These are phyloP conservation scores for Phaethon lepturus DNA, from an alignment of 2,113 vertebrate genomes.

Conservation along the genomic window DNA sequence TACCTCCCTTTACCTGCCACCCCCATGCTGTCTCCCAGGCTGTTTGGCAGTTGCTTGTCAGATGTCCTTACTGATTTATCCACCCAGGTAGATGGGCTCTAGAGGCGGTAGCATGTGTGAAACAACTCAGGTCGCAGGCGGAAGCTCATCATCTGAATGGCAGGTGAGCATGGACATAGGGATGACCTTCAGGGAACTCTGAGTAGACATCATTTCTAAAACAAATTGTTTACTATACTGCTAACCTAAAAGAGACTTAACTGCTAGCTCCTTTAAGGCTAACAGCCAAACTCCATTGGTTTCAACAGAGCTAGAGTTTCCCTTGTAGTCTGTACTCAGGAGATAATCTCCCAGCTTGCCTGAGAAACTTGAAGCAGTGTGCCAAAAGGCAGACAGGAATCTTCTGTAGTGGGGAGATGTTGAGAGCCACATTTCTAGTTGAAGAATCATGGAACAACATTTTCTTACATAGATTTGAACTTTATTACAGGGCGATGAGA, in stretches of 20 bases:
- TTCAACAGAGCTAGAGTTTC: background rate
- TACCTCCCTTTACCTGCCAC: background rate
- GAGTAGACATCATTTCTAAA: background rate
- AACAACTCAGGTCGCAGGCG: background rate
- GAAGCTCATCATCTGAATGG: background rate
- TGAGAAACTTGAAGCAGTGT: background rate
- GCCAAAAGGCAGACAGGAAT: background rate
- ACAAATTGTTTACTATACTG: background rate
- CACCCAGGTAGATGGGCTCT: background rate
- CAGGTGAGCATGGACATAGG: background rate
- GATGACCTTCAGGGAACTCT: background rate
- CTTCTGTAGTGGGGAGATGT: background rate
- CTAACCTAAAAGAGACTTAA: background rate
- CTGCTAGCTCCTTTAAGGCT: background rate
- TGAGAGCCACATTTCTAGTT: background rate
- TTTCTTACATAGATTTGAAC: background rate
- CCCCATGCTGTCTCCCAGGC: background rate
- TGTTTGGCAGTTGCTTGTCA: background rate
- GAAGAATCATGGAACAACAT: background rate
- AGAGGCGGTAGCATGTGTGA: background rate
- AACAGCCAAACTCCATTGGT: background rate
- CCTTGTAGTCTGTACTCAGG: background rate
- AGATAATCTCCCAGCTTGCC: background rate
- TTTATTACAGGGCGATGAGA: background rate
- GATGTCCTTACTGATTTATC: background rate